Base-by-base conservation (phyloP, 1,140 invertebrate species). In the Spodoptera litura region DNA sequence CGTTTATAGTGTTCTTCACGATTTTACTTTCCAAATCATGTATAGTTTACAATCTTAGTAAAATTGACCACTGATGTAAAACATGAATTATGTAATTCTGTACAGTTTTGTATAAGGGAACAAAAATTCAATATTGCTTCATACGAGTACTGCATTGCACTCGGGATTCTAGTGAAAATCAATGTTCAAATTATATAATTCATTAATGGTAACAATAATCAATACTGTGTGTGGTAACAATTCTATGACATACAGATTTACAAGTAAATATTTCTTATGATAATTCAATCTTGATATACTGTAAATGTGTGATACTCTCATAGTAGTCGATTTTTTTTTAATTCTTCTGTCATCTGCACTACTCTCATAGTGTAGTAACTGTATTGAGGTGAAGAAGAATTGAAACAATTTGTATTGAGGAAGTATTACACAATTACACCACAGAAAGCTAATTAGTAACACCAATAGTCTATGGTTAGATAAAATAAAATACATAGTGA, bases 391-490 rank as follows among this genome's bases (percentile, higher is more conserved):
- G 12, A 2, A 31, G 27, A 61, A 61, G 4, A 64, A 35, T 64
- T 15, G 3, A 49, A 64, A 15, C 61, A 64, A 20, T 49, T 49
- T 4, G 4, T 20, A 20, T 10, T 38, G n/a, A 20, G 15, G 38
- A 35, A 49, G 61, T 15, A 35, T 64, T 64, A 64, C 20, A 15
- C n/a, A 64, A 64, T 64, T 38, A 64, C 15, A 38, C 38, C 10
- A n/a, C 61, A 62, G 81, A 83, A 82, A 81, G 84, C 70, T 87
- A 86, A 87, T 89, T 85, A 91, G 86, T 84, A 85, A 92, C 91
- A 93, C 91, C 91, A 93, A 94, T 93, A 94, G 88, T 85, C 90
- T 88, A 91, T 80, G 80, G 83, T 82, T 87, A 91, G 88, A 81
- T 88, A 78, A 87, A 55, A 27, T 66, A 75, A 25, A 59, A 87